Evolutionary conservation across 2,888 invertebrate species (phyloP), one percentile per base, ranked within the genome.

Genomic region (Andricus quercusramuli): DNA sequence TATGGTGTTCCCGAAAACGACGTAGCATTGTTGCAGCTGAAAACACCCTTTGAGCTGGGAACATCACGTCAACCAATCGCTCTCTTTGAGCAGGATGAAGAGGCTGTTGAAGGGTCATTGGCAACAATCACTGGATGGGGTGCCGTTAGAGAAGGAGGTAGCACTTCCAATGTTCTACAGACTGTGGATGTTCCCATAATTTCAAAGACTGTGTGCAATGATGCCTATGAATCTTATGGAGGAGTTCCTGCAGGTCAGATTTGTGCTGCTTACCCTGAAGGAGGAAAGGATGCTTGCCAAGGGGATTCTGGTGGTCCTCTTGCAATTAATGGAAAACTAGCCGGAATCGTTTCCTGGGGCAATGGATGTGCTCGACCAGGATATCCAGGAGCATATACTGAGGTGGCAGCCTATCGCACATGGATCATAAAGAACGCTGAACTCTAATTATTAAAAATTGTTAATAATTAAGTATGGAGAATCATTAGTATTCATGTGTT

Each of bases 151-250:
- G 78, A 66, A 76, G 65, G 66, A 29, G 67, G 68, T 11, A 65
- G 17, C 37, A 59, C 29, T 81, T 32, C 44, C 76, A 20, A 41
- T 41, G 47, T 79, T 37, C 70, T 94, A 41, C 95, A 95, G 80
- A 93, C 91, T 79, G 95, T 94, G 0, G 86, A 93, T 47, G 93
- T 95, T 0, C 95, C 95, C 0, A 93, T 94, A 85, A 93, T 95
- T 8, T 94, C 93, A 80, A 93, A 93, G 4, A 85, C 91, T 5
- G 77, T 89, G 0, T 95, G 95, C 86, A 90, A 90, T 2, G 87
- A 91, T 0, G 94, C 94, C 2, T 95, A 95, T 47, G 25, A 3
- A 1, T 1, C 0, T 0, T 70, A 74, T 22, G 85, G 84, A 3
- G 85, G 86, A 0, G 1, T 91, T 8, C 84, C 83, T 8, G 88